Evolutionary conservation across 2,888 invertebrate species (phyloP), one percentile per base, ranked within the genome.

Genomic region (Strigamia crassipes): DNA sequence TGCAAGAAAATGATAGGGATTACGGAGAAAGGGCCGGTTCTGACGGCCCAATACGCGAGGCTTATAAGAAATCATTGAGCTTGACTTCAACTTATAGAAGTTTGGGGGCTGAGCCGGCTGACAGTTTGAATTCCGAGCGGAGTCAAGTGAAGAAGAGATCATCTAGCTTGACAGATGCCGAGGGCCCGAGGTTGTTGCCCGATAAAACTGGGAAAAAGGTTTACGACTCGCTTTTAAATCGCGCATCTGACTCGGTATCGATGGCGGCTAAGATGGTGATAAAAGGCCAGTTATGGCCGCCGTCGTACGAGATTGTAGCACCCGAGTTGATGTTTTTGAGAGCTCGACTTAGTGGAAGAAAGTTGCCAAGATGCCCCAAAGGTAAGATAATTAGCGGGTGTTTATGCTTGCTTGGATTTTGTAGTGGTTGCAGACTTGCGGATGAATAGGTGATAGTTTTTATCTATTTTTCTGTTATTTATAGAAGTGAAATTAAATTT

Each of bases 261-360:
- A 56, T 56, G 56, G 78, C 78, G 15, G 31, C 21, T 38, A 41
- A 78, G n/a, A 78, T 34, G 78, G 23, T 41, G 38, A 34, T 78
- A n/a, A 78, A 78, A 41, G 78, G 41, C 13, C 78, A 78, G 21
- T 78, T 41, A n/a, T 83, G 83, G 83, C 83, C 83, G 9, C 18
- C 81, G 41, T 78, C 79, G 34, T 83, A 82, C 23, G 80, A 83
- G 41, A 46, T 82, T 12, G 77, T 83, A 1, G 83, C 82, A 10
- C 83, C 83, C 8, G 83, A 83, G 66, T 80, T 83, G 78, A 73
- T 46, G 51, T 31, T 42, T n/a, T 56, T 83, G 34, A 81, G 82
- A 38, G 82, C 82, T 27, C 34, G 78, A 18, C 51, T 83, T 18
- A 79, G 77, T 21, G 83, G 83, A 18, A 82, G 73, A 27, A 73